Conservation (phyloP, 1,140 invertebrate species). For the Drosophila ambigua region DNA sequence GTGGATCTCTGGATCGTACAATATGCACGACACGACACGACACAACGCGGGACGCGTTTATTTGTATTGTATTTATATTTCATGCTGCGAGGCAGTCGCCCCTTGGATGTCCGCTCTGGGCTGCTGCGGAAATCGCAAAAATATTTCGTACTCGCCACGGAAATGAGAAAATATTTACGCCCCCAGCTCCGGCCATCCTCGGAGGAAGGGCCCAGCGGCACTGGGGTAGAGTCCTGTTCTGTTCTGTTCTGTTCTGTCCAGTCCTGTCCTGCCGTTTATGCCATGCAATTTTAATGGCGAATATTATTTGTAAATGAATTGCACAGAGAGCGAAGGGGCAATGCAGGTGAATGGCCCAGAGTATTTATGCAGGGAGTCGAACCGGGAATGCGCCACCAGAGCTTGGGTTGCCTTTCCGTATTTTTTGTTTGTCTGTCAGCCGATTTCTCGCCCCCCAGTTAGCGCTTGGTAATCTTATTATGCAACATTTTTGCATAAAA, state of each 20-base stretch:
- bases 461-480: slow-evolving; percentile 73
- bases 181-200: background rate
- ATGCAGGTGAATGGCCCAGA: background rate
- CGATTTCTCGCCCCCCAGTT: slow-evolving; percentile 57
- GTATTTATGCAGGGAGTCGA: background rate
- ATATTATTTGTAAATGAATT: slow-evolving; percentile 69
- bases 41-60: slow-evolving; percentile 71
- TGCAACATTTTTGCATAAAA: slow-evolving; percentile 75
- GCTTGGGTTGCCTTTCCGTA: background rate
- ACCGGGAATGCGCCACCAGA: background rate
- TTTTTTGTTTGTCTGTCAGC: slow-evolving; percentile 50
- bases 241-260: background rate
- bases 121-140: slow-evolving; percentile 72
- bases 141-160: slow-evolving; percentile 68
- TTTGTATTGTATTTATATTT: slow-evolving; percentile 81
- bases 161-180: slow-evolving; percentile 70
- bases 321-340: background rate
- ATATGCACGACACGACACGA: slow-evolving; percentile 50
- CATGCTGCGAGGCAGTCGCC: slow-evolving; percentile 55
- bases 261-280: slow-evolving; percentile 26
- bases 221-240: background rate
- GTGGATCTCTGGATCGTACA: slow-evolving; percentile 48
- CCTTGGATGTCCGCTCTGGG: slow-evolving; percentile 13
- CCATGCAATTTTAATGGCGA: slow-evolving; percentile 66
- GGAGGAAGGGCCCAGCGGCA: slow-evolving; percentile 6